Evolutionary conservation across 2,888 invertebrate genomes (phyloP), one percentile per base, ranked within the genome.

Genomic region (Scaptomyza parva): DNA sequence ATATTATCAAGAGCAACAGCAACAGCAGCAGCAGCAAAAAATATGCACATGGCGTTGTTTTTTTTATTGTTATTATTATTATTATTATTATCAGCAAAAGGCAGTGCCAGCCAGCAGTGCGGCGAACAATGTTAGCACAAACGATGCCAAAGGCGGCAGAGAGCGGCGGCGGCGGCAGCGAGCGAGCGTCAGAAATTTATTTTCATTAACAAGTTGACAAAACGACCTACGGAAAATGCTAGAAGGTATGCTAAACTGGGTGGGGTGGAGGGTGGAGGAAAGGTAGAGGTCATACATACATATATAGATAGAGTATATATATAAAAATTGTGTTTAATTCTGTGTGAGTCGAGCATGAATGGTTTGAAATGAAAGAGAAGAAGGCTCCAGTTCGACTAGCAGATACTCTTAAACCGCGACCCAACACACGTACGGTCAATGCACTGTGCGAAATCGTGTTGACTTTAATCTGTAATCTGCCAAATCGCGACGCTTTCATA

Each of bases 141-240:
- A 9, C 26, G 44, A 59, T 43, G 52, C 20, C 60, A 45, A 39
- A 39, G 55, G 39, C 62, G 53, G 47, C 55, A n/a, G n/a, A n/a
- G n/a, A n/a, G n/a, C n/a, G n/a, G n/a, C n/a, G n/a, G n/a, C n/a
- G n/a, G n/a, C n/a, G n/a, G n/a, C n/a, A n/a, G n/a, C n/a, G n/a
- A n/a, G n/a, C n/a, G n/a, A n/a, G 76, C 53, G 76, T 64, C 78
- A 50, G 52, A 86, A 83, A 86, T 78, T 78, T 82, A 82, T 86
- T 82, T 78, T 75, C 61, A 86, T 83, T 86, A 86, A 62, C 83
- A 83, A 86, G 71, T 71, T 82, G 30, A 72, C 57, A 48, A 76
- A 76, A 9, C 37, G 37, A 55, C 53, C 39, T 35, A 55, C 44
- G 37, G 24, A 51, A 48, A 33, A 55, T 28, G 71, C 45, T 28